A percentile compares a stretch with the other conserved stretches of the same genome.
phyloP scores from a whole-genome alignment of 2,797 vertebrate genomes.

The Aeoliscus strigatus region DNA sequence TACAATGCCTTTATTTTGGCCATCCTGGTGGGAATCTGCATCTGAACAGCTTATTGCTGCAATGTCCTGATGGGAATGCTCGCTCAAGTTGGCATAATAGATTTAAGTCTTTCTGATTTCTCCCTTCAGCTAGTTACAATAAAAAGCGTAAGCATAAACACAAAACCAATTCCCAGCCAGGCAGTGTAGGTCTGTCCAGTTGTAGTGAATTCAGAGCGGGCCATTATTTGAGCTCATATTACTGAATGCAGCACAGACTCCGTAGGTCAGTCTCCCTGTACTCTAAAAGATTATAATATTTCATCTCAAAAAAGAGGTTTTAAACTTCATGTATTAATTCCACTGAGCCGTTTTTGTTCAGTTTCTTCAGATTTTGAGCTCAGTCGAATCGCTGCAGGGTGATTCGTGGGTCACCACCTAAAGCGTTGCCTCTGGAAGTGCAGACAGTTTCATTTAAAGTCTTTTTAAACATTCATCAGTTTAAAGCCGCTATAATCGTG shows the following conservation, averaged over 20 bases:
- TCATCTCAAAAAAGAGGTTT: constrained; percentile 50
- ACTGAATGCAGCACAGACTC: constrained; percentile 31
- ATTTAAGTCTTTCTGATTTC: constrained; percentile 56
- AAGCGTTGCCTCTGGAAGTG: constrained; percentile 17
- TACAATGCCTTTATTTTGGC: constrained; percentile 47
- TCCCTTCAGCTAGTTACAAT: constrained; percentile 58
- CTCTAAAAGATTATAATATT: constrained; percentile 47
- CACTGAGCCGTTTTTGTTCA: constrained; percentile 19
- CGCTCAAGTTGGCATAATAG: constrained; percentile 58
- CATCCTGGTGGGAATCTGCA: constrained; percentile 65
- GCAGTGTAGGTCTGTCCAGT: constrained; percentile 38
- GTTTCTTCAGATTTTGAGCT: constrained; percentile 19
- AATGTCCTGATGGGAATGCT: constrained; percentile 51
- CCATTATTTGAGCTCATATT: constrained; percentile 47
- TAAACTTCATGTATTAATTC: constrained; percentile 40
- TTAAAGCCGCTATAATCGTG: constrained; percentile 27
- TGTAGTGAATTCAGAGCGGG: constrained; percentile 44
- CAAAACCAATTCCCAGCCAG: constrained; percentile 49
- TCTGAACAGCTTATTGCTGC: constrained; percentile 31
- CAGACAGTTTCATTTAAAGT: constrained; percentile 25
- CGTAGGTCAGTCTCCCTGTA: constrained; percentile 43
- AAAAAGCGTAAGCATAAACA: constrained; percentile 55
- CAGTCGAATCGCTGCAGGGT: constrained; percentile 36
- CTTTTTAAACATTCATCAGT: constrained; percentile 26
- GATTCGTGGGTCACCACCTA: constrained; percentile 32